These are phyloP conservation scores for Epirrita christyi DNA, from an alignment of 2,888 invertebrate species.

Conservation along the genomic window DNA sequence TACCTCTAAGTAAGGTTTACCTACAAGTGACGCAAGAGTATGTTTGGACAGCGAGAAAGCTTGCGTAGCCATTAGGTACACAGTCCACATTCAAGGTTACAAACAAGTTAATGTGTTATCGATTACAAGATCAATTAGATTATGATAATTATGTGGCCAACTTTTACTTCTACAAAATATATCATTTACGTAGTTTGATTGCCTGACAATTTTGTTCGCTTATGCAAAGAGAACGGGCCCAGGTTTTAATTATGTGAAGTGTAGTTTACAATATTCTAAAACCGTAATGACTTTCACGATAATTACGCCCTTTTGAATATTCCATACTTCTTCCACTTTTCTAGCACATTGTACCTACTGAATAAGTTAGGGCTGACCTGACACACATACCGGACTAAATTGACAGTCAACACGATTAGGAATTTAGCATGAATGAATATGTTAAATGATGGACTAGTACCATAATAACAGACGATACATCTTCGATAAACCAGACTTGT, in stretches of 20 bases:
- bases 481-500: no score
- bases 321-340: constrained; percentile 28
- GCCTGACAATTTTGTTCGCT: no score
- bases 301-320: constrained; percentile 18
- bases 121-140: constrained; percentile 2
- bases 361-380: constrained; percentile 35
- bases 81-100: constrained; percentile 20
- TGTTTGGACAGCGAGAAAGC: constrained; percentile 30
- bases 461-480: no score
- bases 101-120: constrained; percentile 2
- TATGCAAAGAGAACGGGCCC: no score
- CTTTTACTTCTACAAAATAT: background rate
- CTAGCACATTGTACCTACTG: constrained; percentile 22
- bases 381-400: constrained; percentile 24
- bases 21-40: constrained; percentile 22
- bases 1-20: constrained; percentile 13
- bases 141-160: background rate
- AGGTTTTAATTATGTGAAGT: no score
- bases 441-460: constrained; percentile 17
- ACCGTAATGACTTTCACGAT: background rate
- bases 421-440: constrained; percentile 15
- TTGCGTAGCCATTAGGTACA: constrained; percentile 14
- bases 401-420: constrained; percentile 9
- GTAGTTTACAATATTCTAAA: background rate
- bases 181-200: no score